phyloP scores from a whole-genome alignment of 1,140 invertebrate genomes.

The Drosophila albomicans region DNA sequence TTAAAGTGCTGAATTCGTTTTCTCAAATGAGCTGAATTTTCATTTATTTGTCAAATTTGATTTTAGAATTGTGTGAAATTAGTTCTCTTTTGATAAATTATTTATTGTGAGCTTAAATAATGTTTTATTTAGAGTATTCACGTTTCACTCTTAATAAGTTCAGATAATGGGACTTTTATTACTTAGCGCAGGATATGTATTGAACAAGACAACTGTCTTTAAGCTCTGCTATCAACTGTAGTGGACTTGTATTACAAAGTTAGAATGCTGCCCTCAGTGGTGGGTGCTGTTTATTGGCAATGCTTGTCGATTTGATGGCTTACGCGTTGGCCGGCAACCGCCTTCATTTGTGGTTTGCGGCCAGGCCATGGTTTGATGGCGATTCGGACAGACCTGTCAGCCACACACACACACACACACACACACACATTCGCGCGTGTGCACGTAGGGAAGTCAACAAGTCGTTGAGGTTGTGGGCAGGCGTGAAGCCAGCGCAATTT shows the following conservation, averaged over 20 bases:
- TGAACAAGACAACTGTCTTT: too few relatives aligned
- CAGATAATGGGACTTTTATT: too few relatives aligned
- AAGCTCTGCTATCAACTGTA: not conserved
- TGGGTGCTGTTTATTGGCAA: constrained; percentile 17
- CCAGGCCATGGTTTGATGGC: constrained; percentile 30
- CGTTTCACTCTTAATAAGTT: too few relatives aligned
- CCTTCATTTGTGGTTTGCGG: constrained; percentile 65
- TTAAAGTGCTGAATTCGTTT: too few relatives aligned
- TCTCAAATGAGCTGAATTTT: too few relatives aligned
- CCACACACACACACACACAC: constrained; percentile 34
- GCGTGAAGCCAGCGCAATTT: constrained; percentile 72
- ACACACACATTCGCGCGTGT: constrained; percentile 25
- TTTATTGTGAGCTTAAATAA: too few relatives aligned
- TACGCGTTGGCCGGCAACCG: constrained; percentile 47
- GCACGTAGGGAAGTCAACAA: constrained; percentile 63
- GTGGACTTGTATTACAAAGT: not conserved
- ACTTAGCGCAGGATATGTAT: too few relatives aligned
- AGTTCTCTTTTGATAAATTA: too few relatives aligned
- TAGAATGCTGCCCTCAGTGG: not conserved
- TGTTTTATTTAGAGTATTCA: too few relatives aligned
- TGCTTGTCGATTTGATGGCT: constrained; percentile 54
- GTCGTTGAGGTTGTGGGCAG: constrained; percentile 46
- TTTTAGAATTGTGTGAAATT: too few relatives aligned
- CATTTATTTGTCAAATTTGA: too few relatives aligned
- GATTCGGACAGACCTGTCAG: constrained; percentile 68